Evolutionary conservation across 1,140 invertebrate genomes (phyloP).

Genomic region (Colletes latitarsis): DNA sequence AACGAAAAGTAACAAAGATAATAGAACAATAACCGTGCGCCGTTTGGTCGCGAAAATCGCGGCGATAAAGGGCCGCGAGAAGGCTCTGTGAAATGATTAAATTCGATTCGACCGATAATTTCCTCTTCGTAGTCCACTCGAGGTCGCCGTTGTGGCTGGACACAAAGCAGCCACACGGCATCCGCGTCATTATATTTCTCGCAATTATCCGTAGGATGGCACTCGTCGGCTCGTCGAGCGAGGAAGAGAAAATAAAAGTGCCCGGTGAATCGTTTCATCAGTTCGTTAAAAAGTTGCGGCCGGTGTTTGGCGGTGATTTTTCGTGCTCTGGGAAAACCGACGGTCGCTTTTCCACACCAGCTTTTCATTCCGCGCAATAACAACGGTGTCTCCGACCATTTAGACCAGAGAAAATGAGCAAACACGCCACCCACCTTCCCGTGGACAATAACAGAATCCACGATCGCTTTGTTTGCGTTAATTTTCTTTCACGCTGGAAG

Average conservation of each 20-base stretch:
- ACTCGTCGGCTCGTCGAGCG: constrained; percentile 2
- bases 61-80: constrained; percentile 3
- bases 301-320: constrained; percentile 31
- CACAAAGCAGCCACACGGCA: constrained; percentile 27
- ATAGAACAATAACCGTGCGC: constrained; percentile 19
- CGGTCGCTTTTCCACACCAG: background rate
- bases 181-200: constrained; percentile 36
- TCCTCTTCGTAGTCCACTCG: constrained; percentile 7
- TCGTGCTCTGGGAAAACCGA: background rate
- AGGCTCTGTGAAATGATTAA: constrained; percentile 35
- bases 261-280: constrained; percentile 13
- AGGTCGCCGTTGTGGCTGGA: background rate
- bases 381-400: constrained; percentile 10
- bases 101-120: constrained; percentile 39
- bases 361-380: constrained; percentile 15
- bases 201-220: constrained; percentile 33
- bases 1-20: constrained; percentile 32
- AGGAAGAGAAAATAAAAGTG: background rate
- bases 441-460: background rate
- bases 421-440: background rate
- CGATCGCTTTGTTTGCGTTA: constrained; percentile 6
- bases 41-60: constrained; percentile 8
- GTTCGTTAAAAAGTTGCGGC: constrained; percentile 41
- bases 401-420: constrained; percentile 6
- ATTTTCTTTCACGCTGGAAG: background rate